phyloP scores from a whole-genome alignment of 2,113 vertebrate species.

The Macaca nemestrina region DNA sequence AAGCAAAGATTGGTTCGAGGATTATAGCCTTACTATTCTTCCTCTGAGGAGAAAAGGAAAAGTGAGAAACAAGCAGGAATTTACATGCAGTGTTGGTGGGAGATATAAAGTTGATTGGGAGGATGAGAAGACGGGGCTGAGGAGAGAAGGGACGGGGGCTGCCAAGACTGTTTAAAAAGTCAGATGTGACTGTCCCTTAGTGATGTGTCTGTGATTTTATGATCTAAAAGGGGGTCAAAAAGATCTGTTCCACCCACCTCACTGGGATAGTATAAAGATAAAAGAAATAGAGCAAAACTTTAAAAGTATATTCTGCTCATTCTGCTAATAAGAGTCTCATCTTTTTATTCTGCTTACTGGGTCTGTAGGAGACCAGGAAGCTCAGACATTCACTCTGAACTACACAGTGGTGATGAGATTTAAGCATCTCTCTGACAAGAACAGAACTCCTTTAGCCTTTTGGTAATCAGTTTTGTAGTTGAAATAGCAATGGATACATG shows the following conservation, averaged over 20 bases:
- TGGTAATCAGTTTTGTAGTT: background rate
- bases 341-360: constrained; percentile 34
- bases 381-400: background rate
- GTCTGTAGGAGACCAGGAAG: constrained; percentile 38
- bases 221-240: constrained; percentile 33
- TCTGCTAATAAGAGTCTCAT: constrained; percentile 22
- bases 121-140: background rate
- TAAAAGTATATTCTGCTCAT: background rate
- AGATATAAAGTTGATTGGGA: background rate
- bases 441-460: background rate
- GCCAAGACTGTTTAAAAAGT: constrained; percentile 1
- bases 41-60: background rate
- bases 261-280: background rate
- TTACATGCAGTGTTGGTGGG: background rate
- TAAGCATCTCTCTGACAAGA: background rate
- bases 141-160: background rate
- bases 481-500: background rate
- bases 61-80: background rate
- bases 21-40: background rate
- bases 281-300: constrained; percentile 38
- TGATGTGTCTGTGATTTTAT: constrained; percentile 26
- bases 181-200: background rate
- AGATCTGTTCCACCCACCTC: background rate
- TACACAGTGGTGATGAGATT: background rate
- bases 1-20: background rate